Conservation (phyloP, 2,888 invertebrate genomes). For the Epistrophella euchroma region DNA sequence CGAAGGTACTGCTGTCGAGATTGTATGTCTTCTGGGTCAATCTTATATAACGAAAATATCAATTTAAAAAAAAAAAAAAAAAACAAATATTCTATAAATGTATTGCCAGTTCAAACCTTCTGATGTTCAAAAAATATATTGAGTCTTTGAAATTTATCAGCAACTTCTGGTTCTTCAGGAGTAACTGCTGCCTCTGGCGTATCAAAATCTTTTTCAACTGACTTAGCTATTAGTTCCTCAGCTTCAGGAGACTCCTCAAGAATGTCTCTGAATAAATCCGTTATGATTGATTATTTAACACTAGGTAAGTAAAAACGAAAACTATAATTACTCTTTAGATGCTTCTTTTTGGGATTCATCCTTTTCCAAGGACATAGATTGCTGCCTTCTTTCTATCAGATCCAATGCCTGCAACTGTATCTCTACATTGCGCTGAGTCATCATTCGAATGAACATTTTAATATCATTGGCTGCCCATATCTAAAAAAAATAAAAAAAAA, state of each 20-base stretch:
- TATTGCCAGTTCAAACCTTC: slow-evolving; percentile 68
- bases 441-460: slow-evolving; percentile 94
- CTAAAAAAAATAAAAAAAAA: slow-evolving; percentile 76
- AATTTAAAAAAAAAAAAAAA: too few relatives aligned
- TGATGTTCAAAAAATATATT: slow-evolving; percentile 83
- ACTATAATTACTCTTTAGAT: slow-evolving; percentile 50
- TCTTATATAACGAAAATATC: slow-evolving; percentile 78
- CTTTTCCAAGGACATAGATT: slow-evolving; percentile 77
- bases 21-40: slow-evolving; percentile 87
- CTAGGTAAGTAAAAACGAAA: neutral
- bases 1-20: slow-evolving; percentile 93
- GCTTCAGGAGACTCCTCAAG: slow-evolving; percentile 76
- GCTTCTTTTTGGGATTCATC: slow-evolving; percentile 79
- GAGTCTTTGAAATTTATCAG: slow-evolving; percentile 82
- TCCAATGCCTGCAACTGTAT: slow-evolving; percentile 95
- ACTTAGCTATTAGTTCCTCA: slow-evolving; percentile 80
- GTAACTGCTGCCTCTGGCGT: slow-evolving; percentile 80
- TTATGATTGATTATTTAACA: neutral
- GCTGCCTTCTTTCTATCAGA: slow-evolving; percentile 91
- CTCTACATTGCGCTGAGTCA: slow-evolving; percentile 96
- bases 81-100: too few relatives aligned
- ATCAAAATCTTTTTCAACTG: slow-evolving; percentile 80
- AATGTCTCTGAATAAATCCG: slow-evolving; percentile 76
- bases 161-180: slow-evolving; percentile 79
- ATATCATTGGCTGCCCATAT: slow-evolving; percentile 97